phyloP scores from a whole-genome alignment of 2,888 invertebrate genomes.

The Ecliptopera silaceata region DNA sequence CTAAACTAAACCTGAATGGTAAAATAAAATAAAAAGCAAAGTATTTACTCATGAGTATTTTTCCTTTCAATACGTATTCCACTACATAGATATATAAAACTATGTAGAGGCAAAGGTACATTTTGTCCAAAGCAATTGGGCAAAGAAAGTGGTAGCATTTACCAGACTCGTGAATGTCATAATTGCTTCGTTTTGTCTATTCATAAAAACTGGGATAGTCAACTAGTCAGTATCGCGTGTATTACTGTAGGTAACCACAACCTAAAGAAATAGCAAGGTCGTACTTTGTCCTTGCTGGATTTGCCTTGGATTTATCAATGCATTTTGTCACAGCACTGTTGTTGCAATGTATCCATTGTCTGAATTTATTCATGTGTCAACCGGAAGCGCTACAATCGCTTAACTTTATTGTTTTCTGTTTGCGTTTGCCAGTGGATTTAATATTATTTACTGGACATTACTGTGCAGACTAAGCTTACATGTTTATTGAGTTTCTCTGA shows the following conservation, averaged over 20 bases:
- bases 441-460: conserved; percentile 10
- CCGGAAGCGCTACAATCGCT: conserved; percentile 33
- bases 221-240: conserved; percentile 26
- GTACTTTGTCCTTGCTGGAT: conserved; percentile 40
- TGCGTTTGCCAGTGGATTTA: conserved; percentile 19
- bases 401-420: conserved; percentile 33
- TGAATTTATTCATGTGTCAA: conserved; percentile 36
- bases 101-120: background rate
- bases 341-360: conserved; percentile 31
- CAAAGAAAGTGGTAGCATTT: background rate
- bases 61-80: background rate
- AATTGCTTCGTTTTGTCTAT: background rate
- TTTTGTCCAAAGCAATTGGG: background rate
- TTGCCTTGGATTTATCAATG: conserved; percentile 44
- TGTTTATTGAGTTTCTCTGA: too few relatives aligned
- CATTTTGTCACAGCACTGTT: conserved; percentile 33
- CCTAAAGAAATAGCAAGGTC: conserved; percentile 39
- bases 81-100: background rate
- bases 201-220: background rate
- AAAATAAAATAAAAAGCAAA: background rate
- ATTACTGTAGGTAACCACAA: conserved; percentile 16
- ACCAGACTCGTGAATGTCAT: background rate
- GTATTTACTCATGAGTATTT: background rate
- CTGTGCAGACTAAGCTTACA: too few relatives aligned
- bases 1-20: background rate